Conservation (phyloP, 2,797 vertebrate genomes). For the Typhlichthys subterraneus region DNA sequence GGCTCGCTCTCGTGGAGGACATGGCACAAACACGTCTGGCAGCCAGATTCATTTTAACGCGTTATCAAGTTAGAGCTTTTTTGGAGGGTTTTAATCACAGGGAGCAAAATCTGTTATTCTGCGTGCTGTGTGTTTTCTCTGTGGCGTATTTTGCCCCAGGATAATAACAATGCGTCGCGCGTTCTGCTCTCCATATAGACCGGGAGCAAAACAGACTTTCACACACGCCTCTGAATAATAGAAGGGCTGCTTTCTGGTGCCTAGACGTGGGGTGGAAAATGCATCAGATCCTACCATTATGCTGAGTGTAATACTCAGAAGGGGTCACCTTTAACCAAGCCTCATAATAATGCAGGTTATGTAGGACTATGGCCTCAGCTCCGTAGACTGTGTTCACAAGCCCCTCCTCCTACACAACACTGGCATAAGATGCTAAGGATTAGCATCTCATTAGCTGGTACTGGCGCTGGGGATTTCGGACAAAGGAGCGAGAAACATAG, state of each 20-base stretch:
- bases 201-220: conserved; percentile 13
- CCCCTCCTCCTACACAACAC: conserved; percentile 61
- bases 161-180: conserved; percentile 6
- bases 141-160: too few relatives aligned
- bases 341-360: conserved; percentile 60
- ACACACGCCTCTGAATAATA: conserved; percentile 37
- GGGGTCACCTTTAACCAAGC: conserved; percentile 71
- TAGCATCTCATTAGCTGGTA: conserved; percentile 74
- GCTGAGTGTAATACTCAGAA: conserved; percentile 57
- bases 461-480: conserved; percentile 47
- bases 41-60: too few relatives aligned
- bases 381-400: conserved; percentile 67
- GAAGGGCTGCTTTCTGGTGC: conserved; percentile 33
- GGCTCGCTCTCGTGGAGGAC: too few relatives aligned
- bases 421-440: conserved; percentile 64
- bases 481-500: conserved; percentile 53
- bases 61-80: too few relatives aligned
- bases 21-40: too few relatives aligned
- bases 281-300: conserved; percentile 41
- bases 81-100: too few relatives aligned
- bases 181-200: conserved; percentile 4
- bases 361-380: conserved; percentile 59
- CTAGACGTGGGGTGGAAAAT: conserved; percentile 48
- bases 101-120: too few relatives aligned
- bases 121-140: too few relatives aligned